A percentile compares a stretch with the other conserved stretches of the same genome.
These are phyloP conservation scores for Epizoanthus ramosus DNA, from an alignment of 92 coral and sea anemone species.

Conservation along the genomic window DNA sequence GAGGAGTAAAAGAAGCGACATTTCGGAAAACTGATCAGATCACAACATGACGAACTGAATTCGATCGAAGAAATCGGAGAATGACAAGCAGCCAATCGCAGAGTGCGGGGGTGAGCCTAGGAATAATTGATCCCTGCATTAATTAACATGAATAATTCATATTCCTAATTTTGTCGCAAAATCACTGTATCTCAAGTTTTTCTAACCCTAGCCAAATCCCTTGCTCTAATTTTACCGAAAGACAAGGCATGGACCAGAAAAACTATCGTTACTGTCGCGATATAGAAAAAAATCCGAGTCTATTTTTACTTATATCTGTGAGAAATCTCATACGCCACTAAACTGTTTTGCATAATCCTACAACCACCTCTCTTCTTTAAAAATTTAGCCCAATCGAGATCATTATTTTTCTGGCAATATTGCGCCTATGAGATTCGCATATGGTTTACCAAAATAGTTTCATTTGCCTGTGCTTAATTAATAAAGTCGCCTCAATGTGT, in stretches of 20 bases:
- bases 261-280: not conserved
- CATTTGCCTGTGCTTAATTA: conserved; percentile 36
- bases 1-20: conserved; percentile 90
- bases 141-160: conserved; percentile 76
- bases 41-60: conserved; percentile 86
- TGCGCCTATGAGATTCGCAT: conserved; percentile 56
- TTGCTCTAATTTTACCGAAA: not conserved
- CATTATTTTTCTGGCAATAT: conserved; percentile 61
- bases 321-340: conserved; percentile 41
- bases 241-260: not conserved
- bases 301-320: conserved; percentile 27
- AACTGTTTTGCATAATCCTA: conserved; percentile 28
- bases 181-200: not conserved
- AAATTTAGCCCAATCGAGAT: conserved; percentile 72
- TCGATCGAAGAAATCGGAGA: conserved; percentile 64
- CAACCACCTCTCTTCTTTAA: conserved; percentile 45
- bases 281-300: not conserved
- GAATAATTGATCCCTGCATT: conserved; percentile 76
- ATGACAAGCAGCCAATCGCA: conserved; percentile 68
- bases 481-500: conserved; percentile 3
- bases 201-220: not conserved
- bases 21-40: conserved; percentile 65
- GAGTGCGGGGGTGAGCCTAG: conserved; percentile 56
- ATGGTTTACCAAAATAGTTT: conserved; percentile 47
- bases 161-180: conserved; percentile 43